Evolutionary conservation across 2,888 invertebrate genomes (phyloP), one percentile per base, ranked within the genome.

Genomic region (Melanchra persicariae): DNA sequence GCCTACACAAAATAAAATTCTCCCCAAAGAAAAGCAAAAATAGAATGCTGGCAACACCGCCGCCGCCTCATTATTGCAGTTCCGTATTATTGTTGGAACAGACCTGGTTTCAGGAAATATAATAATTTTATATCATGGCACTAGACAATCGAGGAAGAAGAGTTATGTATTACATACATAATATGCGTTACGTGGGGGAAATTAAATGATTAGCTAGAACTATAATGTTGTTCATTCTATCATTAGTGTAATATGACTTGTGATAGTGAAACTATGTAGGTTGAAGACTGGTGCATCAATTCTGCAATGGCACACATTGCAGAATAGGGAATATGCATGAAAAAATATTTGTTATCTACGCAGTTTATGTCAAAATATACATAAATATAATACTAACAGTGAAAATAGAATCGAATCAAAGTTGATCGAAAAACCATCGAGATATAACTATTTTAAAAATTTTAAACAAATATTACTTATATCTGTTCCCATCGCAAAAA

Each of bases 1-100:
- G 12, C 7, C n/a, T 26, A 45, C 30, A 59, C 17, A 47, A 54
- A 54, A 64, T 10, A 57, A 55, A 74, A 57, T 60, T 80, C 59
- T 52, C 70, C 83, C 73, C 26, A 34, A 61, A 62, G 51, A 61
- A 47, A 57, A 51, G 81, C n/a, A 60, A 61, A 68, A 70, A 26
- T 45, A 55, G 51, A 37, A 30, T 9, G 45, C 69, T 75, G 72
- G 81, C 85, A 81, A 82, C 85, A 81, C 70, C 51, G 45, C 45
- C 51, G 37, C 52, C 51, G 59, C 73, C 81, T 82, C 83, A 78
- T 85, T 82, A 83, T 74, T 79, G 81, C 73, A 81, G 73, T 85
- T 85, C 87, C 85, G 85, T 86, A 85, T 82, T 79, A 85, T 85
- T 85, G 85, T 85, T 81, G 66, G 68, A 61, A 59, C 78, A 62